A percentile compares a stretch with the other conserved stretches of the same genome.
Conservation (phyloP, 1,140 invertebrate species). For the Druon quercuslanigerum region DNA sequence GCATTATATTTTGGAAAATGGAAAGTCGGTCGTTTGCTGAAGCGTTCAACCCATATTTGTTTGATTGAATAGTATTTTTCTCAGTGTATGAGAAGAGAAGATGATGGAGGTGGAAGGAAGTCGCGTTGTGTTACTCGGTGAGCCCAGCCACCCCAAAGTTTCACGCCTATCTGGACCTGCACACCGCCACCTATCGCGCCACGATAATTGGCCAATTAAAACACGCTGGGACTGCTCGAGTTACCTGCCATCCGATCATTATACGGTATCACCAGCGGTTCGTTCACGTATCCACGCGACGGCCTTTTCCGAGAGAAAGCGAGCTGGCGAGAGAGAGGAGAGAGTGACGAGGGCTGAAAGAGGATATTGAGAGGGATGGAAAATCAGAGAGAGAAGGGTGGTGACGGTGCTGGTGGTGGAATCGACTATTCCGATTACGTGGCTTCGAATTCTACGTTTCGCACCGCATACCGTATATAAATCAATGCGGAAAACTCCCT, state of each 20-base stretch:
- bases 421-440: slow-evolving; percentile 74
- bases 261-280: slow-evolving; percentile 71
- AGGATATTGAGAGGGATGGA: neutral
- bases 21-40: no score
- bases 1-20: no score
- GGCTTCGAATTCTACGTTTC: slow-evolving; percentile 65
- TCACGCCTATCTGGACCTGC: slow-evolving; percentile 72
- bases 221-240: slow-evolving; percentile 68
- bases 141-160: slow-evolving; percentile 69
- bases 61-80: no score
- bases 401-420: slow-evolving; percentile 51
- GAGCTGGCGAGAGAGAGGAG: slow-evolving; percentile 55
- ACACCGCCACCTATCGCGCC: slow-evolving; percentile 67
- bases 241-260: slow-evolving; percentile 75
- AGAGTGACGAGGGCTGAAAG: slow-evolving; percentile 38
- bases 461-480: slow-evolving; percentile 57
- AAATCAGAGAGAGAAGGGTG: slow-evolving; percentile 32
- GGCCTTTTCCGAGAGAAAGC: slow-evolving; percentile 49
- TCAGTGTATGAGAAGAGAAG: slow-evolving; percentile 5
- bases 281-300: slow-evolving; percentile 71
- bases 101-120: slow-evolving; percentile 50
- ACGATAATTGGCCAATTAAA: slow-evolving; percentile 77
- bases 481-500: slow-evolving; percentile 65
- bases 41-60: no score
- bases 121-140: slow-evolving; percentile 64